A percentile compares a stretch with the other conserved stretches of the same genome.
Conservation (phyloP, 2,888 invertebrate species). For the Orthosia incerta region DNA sequence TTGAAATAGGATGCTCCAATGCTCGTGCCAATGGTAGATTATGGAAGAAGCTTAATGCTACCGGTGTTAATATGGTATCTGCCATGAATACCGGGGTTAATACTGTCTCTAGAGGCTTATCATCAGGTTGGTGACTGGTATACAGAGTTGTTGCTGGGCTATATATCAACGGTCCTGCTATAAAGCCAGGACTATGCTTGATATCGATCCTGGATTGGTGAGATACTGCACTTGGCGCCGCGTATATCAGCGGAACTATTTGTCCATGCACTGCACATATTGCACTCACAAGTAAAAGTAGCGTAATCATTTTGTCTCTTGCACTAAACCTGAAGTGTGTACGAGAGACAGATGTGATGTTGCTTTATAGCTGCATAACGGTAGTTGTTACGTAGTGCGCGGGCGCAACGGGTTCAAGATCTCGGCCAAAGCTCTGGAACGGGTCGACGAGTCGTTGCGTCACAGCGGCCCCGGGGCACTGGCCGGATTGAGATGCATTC, state of each 20-base stretch:
- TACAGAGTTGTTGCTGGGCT: conserved; percentile 74
- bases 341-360: conserved; percentile 74
- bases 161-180: conserved; percentile 79
- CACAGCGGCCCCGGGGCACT: conserved; percentile 78
- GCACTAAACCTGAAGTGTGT: conserved; percentile 67
- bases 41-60: conserved; percentile 82
- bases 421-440: conserved; percentile 77
- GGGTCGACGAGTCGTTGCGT: conserved; percentile 83
- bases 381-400: conserved; percentile 78
- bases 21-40: conserved; percentile 84
- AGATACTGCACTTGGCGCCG: conserved; percentile 90
- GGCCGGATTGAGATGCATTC: conserved; percentile 82
- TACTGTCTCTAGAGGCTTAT: conserved; percentile 67
- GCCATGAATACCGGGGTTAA: conserved; percentile 70
- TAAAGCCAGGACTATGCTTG: conserved; percentile 75
- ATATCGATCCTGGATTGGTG: conserved; percentile 91
- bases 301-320: conserved; percentile 78
- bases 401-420: conserved; percentile 84
- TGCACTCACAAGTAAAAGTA: conserved; percentile 74
- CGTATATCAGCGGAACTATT: conserved; percentile 80
- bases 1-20: conserved; percentile 79
- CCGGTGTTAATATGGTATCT: conserved; percentile 78
- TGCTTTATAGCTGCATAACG: conserved; percentile 86
- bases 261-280: conserved; percentile 74
- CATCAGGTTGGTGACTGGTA: conserved; percentile 65